Evolutionary conservation across 2,888 invertebrate genomes (phyloP), one percentile per base, ranked within the genome.

Genomic region (Matsumyia berberina): DNA sequence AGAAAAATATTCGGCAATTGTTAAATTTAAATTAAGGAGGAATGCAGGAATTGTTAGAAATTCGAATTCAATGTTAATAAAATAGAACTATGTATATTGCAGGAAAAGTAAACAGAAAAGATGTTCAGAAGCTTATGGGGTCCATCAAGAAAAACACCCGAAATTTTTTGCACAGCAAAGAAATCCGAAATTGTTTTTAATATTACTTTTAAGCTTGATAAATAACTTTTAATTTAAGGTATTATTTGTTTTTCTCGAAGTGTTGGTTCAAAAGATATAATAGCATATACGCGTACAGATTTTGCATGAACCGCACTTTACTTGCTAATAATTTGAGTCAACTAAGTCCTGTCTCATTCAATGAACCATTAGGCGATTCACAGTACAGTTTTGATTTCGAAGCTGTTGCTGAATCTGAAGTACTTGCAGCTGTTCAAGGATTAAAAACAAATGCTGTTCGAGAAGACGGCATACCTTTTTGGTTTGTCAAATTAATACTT

Each of bases 1-100:
- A 15, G 64, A 31, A 44, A 46, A 64, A 64, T 64, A 62, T 62
- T 62, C 9, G 44, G 29, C 62, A 29, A 42, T 44, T 44, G 33
- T 64, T 29, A 44, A 64, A 64, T 57, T 53, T 44, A 24, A 33
- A 35, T 44, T 49, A 24, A 11, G 19, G n/a, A n/a, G 24, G 24
- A 24, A 24, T 24, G 24, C 24, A 24, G 24, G 24, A 24, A 24
- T 4, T 24, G n/a, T 49, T 1, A 49, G 24, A 24, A 49, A 49
- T 49, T 19, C 24, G 11, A 49, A 46, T 19, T 46, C 17, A 46
- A 46, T 46, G 46, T 46, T 2, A 8, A 17, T 44, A 8, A 44
- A 44, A 17, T 44, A 7, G 17, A 44, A 44, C 44, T 5, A 44
- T n/a, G n/a, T n/a, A n/a, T 17, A 17, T 44, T 44, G 44, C 39